These are phyloP conservation scores for Sitophilus oryzae DNA, from an alignment of 1,140 invertebrate genomes.

Conservation along the genomic window DNA sequence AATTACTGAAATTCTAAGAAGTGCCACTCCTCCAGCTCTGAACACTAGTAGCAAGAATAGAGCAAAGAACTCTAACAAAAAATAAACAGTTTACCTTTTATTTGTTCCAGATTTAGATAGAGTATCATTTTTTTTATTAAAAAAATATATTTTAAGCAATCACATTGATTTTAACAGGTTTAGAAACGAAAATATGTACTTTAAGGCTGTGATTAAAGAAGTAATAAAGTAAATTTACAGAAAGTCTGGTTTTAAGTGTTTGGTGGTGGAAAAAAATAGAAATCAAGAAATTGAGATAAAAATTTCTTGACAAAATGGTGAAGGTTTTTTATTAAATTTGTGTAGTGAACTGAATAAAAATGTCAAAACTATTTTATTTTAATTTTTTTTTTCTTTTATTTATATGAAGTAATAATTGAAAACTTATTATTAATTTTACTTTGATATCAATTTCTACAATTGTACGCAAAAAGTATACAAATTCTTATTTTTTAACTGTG, in stretches of 20 bases:
- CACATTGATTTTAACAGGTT: conserved; percentile 12
- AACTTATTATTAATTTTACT: too few relatives aligned
- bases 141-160: conserved; percentile 2
- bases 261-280: conserved; percentile 22
- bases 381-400: not conserved
- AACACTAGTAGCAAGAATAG: conserved; percentile 19
- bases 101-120: conserved; percentile 13
- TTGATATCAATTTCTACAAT: too few relatives aligned
- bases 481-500: too few relatives aligned
- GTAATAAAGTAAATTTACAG: conserved; percentile 19
- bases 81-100: conserved; percentile 19
- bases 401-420: too few relatives aligned
- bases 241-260: conserved; percentile 16
- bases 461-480: too few relatives aligned
- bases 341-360: not conserved
- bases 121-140: conserved; percentile 5
- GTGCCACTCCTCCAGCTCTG: conserved; percentile 19
- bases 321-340: not conserved
- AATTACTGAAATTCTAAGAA: conserved; percentile 25
- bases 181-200: too few relatives aligned
- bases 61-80: conserved; percentile 12
- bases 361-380: not conserved
- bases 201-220: conserved; percentile 24
- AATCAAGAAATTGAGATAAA: conserved; percentile 21
- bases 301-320: too few relatives aligned